Evolutionary conservation across 2,888 invertebrate species (phyloP).

Genomic region (Megamerina dolium): DNA sequence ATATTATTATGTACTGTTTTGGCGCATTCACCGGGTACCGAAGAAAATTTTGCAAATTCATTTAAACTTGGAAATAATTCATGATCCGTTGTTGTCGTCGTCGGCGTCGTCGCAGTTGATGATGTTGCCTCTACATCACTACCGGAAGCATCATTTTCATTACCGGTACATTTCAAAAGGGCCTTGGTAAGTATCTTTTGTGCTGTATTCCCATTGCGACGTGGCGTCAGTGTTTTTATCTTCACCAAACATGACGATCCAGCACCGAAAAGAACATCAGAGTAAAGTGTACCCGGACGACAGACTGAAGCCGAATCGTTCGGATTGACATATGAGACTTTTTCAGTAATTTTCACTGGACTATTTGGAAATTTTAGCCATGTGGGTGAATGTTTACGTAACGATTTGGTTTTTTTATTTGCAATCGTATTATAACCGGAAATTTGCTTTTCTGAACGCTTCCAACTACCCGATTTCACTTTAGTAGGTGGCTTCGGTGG

Average conservation of each 20-base stretch:
- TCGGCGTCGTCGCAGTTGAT: too few species aligned
- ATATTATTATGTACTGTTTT: too few species aligned
- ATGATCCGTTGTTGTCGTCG: slow-evolving; percentile 11
- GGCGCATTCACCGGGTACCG: neutral
- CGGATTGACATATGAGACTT: slow-evolving; percentile 9
- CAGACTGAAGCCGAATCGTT: slow-evolving; percentile 21
- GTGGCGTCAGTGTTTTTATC: slow-evolving; percentile 22
- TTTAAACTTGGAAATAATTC: slow-evolving; percentile 18
- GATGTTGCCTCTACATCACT: slow-evolving; percentile 21
- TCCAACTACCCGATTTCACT: slow-evolving; percentile 27
- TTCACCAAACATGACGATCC: slow-evolving; percentile 23
- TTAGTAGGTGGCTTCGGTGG: slow-evolving; percentile 16
- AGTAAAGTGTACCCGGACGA: slow-evolving; percentile 27
- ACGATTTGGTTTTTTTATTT: slow-evolving; percentile 20
- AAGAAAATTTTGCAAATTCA: too few species aligned
- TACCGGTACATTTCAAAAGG: slow-evolving; percentile 16
- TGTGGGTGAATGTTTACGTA: slow-evolving; percentile 22
- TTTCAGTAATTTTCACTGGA: slow-evolving; percentile 15
- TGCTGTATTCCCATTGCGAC: slow-evolving; percentile 12
- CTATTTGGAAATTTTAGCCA: slow-evolving; percentile 22
- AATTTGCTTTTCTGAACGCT: slow-evolving; percentile 24
- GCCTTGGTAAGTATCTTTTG: slow-evolving; percentile 23
- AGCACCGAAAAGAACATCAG: slow-evolving; percentile 28
- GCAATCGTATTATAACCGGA: slow-evolving; percentile 17
- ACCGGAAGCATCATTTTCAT: slow-evolving; percentile 9